These are phyloP conservation scores for Prunella strophiata DNA, from an alignment of 2,797 vertebrate species.

Conservation along the genomic window DNA sequence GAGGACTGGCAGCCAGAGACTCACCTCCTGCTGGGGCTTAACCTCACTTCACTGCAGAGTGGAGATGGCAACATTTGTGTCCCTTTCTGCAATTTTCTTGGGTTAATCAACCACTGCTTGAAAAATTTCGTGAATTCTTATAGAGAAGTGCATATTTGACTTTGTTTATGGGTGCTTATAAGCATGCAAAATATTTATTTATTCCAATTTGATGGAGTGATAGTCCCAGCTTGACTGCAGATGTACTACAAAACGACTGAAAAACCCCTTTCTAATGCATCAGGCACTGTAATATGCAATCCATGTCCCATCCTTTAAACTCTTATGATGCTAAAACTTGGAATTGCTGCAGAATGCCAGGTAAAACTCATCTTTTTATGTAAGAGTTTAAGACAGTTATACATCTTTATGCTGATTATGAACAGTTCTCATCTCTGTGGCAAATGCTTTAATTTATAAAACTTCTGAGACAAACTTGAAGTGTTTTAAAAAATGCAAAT, in stretches of 20 bases:
- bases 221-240: constrained; percentile 22
- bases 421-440: background rate
- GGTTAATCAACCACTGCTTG: background rate
- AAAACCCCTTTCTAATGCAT: background rate
- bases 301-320: background rate
- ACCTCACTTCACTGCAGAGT: background rate
- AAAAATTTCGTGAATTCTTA: background rate
- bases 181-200: constrained; percentile 1
- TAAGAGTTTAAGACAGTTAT: background rate
- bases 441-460: background rate
- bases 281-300: background rate
- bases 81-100: background rate
- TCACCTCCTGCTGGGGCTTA: background rate
- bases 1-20: background rate
- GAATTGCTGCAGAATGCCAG: background rate
- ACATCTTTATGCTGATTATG: background rate
- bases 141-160: background rate
- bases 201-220: background rate
- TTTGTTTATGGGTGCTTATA: background rate
- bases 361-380: background rate
- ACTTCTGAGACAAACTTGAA: background rate
- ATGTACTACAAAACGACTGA: background rate
- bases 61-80: background rate
- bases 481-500: background rate
- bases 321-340: background rate